Conservation (phyloP, 2,113 vertebrate genomes). For the Ariopsis seemanni region DNA sequence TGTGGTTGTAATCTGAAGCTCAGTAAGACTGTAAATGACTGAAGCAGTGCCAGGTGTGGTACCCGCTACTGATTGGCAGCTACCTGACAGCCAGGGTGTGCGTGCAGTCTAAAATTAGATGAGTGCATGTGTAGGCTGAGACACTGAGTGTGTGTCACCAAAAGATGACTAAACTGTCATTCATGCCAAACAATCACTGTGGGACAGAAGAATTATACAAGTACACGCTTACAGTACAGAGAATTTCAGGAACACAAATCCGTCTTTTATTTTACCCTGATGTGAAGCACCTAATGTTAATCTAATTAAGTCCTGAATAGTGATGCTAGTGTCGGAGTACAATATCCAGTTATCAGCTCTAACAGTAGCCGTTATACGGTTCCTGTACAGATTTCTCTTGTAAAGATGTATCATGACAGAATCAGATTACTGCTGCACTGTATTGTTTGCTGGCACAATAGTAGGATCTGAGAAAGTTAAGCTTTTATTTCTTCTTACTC, state of each 20-base stretch:
- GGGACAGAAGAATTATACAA: conserved; percentile 29
- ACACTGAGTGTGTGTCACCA: conserved; percentile 46
- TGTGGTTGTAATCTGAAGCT: conserved; percentile 28
- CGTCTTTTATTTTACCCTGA: conserved; percentile 30
- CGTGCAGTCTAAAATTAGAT: conserved; percentile 47
- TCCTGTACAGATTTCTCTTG: not conserved
- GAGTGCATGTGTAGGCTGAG: conserved; percentile 48
- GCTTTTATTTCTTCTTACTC: too few species aligned
- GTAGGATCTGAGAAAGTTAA: not conserved
- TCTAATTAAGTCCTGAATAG: conserved; percentile 11
- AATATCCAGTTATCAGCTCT: not conserved
- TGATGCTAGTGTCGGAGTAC: not conserved
- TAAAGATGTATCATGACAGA: not conserved
- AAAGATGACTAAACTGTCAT: conserved; percentile 58
- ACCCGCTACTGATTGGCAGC: conserved; percentile 35
- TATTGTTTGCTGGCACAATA: conserved; percentile 14
- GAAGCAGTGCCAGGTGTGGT: conserved; percentile 33
- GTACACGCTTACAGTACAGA: conserved; percentile 16
- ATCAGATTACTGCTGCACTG: not conserved
- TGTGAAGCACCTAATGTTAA: conserved; percentile 21
- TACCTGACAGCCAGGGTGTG: conserved; percentile 46
- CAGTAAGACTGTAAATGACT: conserved; percentile 24
- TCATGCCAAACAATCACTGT: conserved; percentile 43
- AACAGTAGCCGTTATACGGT: not conserved
- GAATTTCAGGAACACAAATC: conserved; percentile 3